Conservation (phyloP, 2,888 invertebrate species). For the Drosophila mimica region DNA sequence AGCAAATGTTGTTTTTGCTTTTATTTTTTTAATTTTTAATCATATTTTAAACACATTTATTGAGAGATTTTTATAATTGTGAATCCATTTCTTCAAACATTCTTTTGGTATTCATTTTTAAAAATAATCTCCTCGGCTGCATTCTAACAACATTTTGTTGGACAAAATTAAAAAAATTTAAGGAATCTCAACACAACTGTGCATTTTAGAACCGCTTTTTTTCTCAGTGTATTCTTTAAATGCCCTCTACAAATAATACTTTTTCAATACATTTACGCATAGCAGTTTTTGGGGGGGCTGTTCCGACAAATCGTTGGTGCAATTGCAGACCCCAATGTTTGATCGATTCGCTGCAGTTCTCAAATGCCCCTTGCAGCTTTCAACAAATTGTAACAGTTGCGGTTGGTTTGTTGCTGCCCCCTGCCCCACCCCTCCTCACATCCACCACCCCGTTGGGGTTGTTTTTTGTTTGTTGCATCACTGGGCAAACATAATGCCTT, state of each 20-base stretch:
- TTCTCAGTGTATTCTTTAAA: not conserved
- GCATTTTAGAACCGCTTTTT: not conserved
- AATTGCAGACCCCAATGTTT: slow-evolving; percentile 57
- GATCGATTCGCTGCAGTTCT: slow-evolving; percentile 71
- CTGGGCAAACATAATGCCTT: slow-evolving; percentile 60
- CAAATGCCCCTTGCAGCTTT: slow-evolving; percentile 17
- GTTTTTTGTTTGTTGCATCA: slow-evolving; percentile 33
- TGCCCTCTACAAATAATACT: slow-evolving; percentile 4
- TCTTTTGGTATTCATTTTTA: not conserved
- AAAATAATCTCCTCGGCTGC: not conserved
- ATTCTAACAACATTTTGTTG: accelerated
- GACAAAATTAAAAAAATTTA: too few species aligned
- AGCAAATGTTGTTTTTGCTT: not conserved
- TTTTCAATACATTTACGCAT: slow-evolving; percentile 21
- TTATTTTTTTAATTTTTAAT: not conserved
- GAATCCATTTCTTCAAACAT: not conserved
- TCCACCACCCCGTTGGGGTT: not conserved
- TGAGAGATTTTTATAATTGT: not conserved
- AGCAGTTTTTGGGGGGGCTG: slow-evolving; percentile 11
- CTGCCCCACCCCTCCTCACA: not conserved
- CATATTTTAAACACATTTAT: not conserved
- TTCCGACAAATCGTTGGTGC: slow-evolving; percentile 53
- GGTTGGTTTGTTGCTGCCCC: slow-evolving; percentile 51
- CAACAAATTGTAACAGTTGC: slow-evolving; percentile 69
- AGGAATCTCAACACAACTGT: not conserved